phyloP scores from a whole-genome alignment of 2,113 vertebrate genomes.

The Miniopterus natalensis region DNA sequence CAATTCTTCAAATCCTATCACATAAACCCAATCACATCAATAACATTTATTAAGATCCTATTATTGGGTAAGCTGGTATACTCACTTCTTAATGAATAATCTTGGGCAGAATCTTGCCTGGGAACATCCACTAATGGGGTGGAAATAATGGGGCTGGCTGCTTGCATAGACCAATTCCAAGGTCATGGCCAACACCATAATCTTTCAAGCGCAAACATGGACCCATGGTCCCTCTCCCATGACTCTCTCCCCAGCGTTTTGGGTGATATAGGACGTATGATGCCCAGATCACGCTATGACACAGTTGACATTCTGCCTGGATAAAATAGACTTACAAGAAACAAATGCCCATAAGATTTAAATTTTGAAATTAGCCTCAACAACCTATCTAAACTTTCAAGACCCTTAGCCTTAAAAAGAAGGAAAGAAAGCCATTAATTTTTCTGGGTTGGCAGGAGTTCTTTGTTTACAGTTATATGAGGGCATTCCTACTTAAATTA shows the following conservation, averaged over 20 bases:
- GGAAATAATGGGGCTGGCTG: neutral
- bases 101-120: neutral
- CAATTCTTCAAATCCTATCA: neutral
- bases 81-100: neutral
- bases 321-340: neutral
- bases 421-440: neutral
- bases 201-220: neutral
- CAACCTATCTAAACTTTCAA: neutral
- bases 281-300: neutral
- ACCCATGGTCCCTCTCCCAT: neutral
- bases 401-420: neutral
- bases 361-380: neutral
- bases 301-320: neutral
- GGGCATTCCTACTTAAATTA: neutral
- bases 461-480: conserved; percentile 16
- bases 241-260: neutral
- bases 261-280: neutral
- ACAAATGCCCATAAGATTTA: neutral
- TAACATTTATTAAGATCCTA: neutral
- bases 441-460: neutral
- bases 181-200: neutral
- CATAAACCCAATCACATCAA: conserved; percentile 25
- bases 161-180: neutral
- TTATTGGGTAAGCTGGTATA: neutral
- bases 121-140: neutral